Conservation (phyloP, 2,113 vertebrate species). For the Paedocypris sp. region DNA sequence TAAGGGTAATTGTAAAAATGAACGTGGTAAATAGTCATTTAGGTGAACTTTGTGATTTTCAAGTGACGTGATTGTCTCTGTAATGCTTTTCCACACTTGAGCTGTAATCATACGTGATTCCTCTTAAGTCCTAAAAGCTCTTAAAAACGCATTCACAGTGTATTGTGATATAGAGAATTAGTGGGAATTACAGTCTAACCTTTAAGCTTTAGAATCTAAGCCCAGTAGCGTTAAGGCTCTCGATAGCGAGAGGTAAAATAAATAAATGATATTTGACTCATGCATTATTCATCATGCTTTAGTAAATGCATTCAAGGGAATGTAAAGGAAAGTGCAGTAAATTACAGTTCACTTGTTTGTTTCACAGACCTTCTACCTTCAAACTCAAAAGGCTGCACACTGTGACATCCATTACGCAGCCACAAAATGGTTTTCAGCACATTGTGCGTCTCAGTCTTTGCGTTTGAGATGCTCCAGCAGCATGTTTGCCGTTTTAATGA, state of each 20-base stretch:
- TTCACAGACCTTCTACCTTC: not conserved
- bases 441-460: not conserved
- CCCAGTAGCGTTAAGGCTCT: not conserved
- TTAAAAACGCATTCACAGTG: not conserved
- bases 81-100: not conserved
- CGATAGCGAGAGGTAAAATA: slow-evolving; percentile 8
- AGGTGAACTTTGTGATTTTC: not conserved
- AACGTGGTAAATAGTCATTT: too few species aligned
- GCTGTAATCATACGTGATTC: not conserved
- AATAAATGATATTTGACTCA: slow-evolving; percentile 21
- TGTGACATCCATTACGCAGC: not conserved
- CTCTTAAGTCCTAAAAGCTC: not conserved
- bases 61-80: not conserved
- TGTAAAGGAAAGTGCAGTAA: slow-evolving; percentile 12
- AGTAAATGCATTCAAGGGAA: slow-evolving; percentile 17
- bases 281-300: slow-evolving; percentile 13
- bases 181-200: not conserved
- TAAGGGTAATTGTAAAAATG: too few species aligned
- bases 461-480: not conserved
- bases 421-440: slow-evolving; percentile 3
- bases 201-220: not conserved
- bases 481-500: slow-evolving; percentile 10
- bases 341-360: not conserved
- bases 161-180: not conserved
- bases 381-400: not conserved